A percentile compares a stretch with the other conserved stretches of the same genome.
These are phyloP conservation scores for Nibea albiflora DNA, from an alignment of 2,113 vertebrate genomes.

Conservation along the genomic window DNA sequence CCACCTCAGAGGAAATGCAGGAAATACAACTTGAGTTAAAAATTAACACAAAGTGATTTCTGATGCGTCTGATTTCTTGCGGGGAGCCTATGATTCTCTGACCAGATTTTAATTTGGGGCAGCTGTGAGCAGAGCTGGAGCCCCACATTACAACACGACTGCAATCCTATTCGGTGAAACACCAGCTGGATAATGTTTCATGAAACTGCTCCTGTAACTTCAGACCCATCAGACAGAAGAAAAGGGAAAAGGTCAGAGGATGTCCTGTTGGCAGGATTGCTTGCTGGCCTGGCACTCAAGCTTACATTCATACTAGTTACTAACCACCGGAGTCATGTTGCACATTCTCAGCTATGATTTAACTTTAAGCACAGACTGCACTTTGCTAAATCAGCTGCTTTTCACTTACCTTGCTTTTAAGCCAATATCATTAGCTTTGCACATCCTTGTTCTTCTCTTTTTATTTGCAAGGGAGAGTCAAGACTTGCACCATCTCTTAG, in stretches of 20 bases:
- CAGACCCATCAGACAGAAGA: conserved; percentile 22
- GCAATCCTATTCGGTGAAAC: neutral
- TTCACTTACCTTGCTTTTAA: neutral
- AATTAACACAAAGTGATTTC: conserved; percentile 31
- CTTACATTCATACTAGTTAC: neutral
- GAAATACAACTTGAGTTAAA: conserved; percentile 42
- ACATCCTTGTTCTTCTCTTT: neutral
- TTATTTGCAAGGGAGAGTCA: neutral
- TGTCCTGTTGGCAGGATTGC: conserved; percentile 38
- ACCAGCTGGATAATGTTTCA: conserved; percentile 41
- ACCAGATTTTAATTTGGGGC: conserved; percentile 14
- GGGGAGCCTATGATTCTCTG: conserved; percentile 21
- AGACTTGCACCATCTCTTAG: neutral
- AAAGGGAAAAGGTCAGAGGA: conserved; percentile 40
- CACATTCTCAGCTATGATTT: conserved; percentile 28
- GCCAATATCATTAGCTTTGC: neutral
- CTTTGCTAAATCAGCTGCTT: neutral
- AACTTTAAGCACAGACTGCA: neutral
- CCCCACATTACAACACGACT: conserved; percentile 1
- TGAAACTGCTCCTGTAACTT: conserved; percentile 22
- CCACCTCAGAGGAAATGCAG: conserved; percentile 30
- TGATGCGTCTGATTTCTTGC: conserved; percentile 12
- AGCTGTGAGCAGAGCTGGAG: conserved; percentile 14
- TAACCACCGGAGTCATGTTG: conserved; percentile 20
- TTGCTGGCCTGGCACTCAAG: neutral